Evolutionary conservation across 2,797 vertebrate species (phyloP), one percentile per base, ranked within the genome.

Genomic region (Ctenopoma multispine): DNA sequence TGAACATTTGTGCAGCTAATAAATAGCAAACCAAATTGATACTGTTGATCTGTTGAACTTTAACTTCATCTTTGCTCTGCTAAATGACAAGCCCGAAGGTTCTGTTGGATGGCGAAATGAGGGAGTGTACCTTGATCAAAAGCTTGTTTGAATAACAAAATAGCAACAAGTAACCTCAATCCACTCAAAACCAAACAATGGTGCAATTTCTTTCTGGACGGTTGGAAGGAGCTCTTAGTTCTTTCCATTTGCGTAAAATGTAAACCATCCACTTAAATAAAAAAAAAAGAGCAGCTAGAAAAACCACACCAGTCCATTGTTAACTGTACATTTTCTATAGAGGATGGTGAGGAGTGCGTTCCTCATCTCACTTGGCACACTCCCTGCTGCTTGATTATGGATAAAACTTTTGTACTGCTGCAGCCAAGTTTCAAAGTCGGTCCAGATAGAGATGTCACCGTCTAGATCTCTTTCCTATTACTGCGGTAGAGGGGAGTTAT

Each of bases 361-460:
- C 59, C 51, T 72, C 47, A 50, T 82, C 75, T 73, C 66, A 17
- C 71, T 24, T 77, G 69, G 7, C 77, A 46, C 56, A 10, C 44
- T 63, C 76, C 38, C 67, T 31, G 40, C 36, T 17, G 59, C 58
- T 53, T 79, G 82, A 87, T 79, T 83, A 55, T 17, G 57, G 67
- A 27, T 53, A 57, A 77, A 69, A 73, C 54, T 34, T 73, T 48
- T 3, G 20, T 54, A 44, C 57, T 15, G 34, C 55, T 65, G 44
- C 54, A 41, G 75, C 82, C 72, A 77, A 84, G 17, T 84, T 75
- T 80, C 40, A 82, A 77, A 81, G 73, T 77, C 63, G 4, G 69
- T 69, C 40, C 77, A 81, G 77, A 82, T 78, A 81, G 78, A 82
- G 82, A 85, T 77, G 69, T 86, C 83, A 79, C 69, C 44, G 74